phyloP scores from a whole-genome alignment of 2,797 vertebrate species.

The Syncerus caffer region DNA sequence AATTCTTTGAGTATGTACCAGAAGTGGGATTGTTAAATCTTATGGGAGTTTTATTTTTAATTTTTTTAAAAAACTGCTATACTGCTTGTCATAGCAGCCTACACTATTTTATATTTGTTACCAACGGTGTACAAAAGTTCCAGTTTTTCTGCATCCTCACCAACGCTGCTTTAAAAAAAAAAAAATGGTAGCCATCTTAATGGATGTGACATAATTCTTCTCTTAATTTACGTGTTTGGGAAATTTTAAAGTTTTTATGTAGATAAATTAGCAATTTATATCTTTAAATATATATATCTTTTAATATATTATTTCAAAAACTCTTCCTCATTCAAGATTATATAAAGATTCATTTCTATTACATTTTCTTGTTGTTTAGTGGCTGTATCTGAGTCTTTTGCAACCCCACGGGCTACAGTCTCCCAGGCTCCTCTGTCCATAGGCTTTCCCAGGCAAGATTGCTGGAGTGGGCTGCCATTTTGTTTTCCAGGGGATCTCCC shows the following conservation, averaged over 20 bases:
- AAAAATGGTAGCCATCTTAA: neutral
- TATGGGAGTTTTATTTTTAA: neutral
- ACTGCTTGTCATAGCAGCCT: neutral
- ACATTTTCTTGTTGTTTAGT: neutral
- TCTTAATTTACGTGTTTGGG: neutral
- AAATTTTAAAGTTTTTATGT: neutral
- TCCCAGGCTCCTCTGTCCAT: neutral
- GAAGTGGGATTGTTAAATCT: neutral
- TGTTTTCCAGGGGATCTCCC: neutral
- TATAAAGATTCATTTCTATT: neutral
- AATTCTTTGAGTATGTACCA: neutral
- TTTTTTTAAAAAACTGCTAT: neutral
- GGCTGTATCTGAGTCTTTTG: neutral
- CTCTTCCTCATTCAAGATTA: neutral
- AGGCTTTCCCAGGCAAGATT: neutral
- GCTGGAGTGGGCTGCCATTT: neutral
- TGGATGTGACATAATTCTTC: neutral
- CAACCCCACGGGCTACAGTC: neutral
- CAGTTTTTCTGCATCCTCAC: neutral
- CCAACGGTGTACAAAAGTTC: neutral
- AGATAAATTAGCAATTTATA: neutral
- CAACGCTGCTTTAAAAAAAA: neutral
- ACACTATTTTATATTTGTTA: neutral
- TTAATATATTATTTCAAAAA: constrained; percentile 18
- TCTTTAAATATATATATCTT: neutral